Base-by-base conservation (phyloP, 2,888 invertebrate genomes). In the Deroplatys truncata region DNA sequence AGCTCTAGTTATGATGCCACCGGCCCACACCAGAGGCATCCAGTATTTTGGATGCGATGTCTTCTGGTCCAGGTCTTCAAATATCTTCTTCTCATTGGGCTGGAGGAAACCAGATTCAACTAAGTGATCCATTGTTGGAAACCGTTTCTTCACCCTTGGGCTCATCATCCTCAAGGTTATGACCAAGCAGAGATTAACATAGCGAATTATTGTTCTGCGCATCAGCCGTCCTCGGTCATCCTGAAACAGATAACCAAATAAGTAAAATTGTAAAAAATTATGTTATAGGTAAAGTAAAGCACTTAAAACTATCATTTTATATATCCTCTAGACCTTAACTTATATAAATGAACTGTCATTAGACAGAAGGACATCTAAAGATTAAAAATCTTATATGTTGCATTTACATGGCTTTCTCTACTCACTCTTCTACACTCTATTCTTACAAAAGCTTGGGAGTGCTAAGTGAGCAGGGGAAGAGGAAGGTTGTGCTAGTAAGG, bases 21-120 rank as follows among this genome's bases (percentile, higher is more conserved):
- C 92, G 20, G 93, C 93, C 93, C 93, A 93, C 29, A 93, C 92
- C 72, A 93, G 91, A 7, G 93, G 93, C 90, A 93, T 91, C 92
- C 92, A 93, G 89, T 92, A 93, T 89, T 92, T 93, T 56, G 92
- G 92, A 89, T 92, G 92, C 29, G 88, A 91, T 90, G 83, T 91
- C 84, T 90, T 90, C 84, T 83, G 82, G 83, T 90, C 90, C 82
- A 90, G 49, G 86, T 89, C 89, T 35, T 93, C 93, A 85, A 93
- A 92, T 29, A 93, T 92, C 84, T 92, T 91, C 90, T 92, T 92
- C 89, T 93, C 93, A 88, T 92, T 92, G 0, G 92, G 91, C 88
- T 92, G 90, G 88, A 93, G 88, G 43, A 93, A 92, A 28, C 93
- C 93, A 84, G 93, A 93, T 88, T 93, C 93, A 2, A 93, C 92